Base-by-base conservation (phyloP, 2,113 vertebrate genomes). In the Entelurus aequoreus region DNA sequence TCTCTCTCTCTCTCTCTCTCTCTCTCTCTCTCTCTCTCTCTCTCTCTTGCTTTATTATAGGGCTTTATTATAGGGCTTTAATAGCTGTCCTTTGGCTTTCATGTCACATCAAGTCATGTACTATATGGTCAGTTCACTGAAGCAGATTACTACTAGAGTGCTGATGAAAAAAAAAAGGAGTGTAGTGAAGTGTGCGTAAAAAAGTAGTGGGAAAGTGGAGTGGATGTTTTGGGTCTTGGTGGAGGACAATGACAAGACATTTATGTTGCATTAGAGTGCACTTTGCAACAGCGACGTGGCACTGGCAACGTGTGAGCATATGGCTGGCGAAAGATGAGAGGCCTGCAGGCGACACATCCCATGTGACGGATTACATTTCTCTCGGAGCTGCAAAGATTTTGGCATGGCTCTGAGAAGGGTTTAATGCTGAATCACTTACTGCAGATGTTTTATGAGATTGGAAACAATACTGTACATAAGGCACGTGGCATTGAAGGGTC, bases 111-210 rank as follows among this genome's bases (percentile, higher is more conserved):
- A 68, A 83, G 86, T 68, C 88, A 83, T 76, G 28, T 78, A 69
- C 48, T 0, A 65, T 62, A 46, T 75, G 0, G 63, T 3, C 62
- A 86, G 84, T 78, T 84, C 84, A 71, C 81, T 19, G 77, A 84
- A 88, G 90, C 90, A 76, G 75, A 85, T 87, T 79, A 84, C 85
- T 78, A 81, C 75, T 85, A 85, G 88, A 89, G 85, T 88, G 88
- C 88, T 85, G 86, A 87, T 57, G 60, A 78, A 81, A 83, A 63
- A 83, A 63, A 13, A 10, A 15, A 68, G 74, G 71, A 78, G 66
- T 85, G 46, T 21, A 58, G 55, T 50, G 57, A 21, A 62, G 68
- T 72, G 62, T 64, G 65, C 19, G 51, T 60, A 28, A 28, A 28
- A 44, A 35, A 78, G 55, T 28, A 65, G 16, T 5, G 12, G 14